These are phyloP conservation scores for Napeogenes inachia DNA, from an alignment of 2,888 invertebrate genomes.

Conservation along the genomic window DNA sequence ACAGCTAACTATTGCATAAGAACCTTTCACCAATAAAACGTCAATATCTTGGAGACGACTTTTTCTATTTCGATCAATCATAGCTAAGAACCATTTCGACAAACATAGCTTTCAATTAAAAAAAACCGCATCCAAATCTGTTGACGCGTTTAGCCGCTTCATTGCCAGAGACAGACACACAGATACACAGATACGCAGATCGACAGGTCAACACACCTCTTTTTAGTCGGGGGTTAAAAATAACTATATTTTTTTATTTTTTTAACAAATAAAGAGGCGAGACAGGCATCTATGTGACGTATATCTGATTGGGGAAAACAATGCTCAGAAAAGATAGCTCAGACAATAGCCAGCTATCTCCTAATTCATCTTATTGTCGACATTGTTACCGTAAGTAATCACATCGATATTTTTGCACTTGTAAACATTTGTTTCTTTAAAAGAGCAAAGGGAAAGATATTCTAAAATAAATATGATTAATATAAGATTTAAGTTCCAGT, in stretches of 20 bases:
- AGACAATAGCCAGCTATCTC: conserved; percentile 23
- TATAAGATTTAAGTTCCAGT: background rate
- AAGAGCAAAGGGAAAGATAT: background rate
- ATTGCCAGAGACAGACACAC: too few relatives aligned
- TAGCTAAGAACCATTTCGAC: too few relatives aligned
- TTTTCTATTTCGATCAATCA: too few relatives aligned
- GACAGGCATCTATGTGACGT: conserved; percentile 17
- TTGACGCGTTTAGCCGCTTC: too few relatives aligned
- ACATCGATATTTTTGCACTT: background rate
- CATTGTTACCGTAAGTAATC: background rate
- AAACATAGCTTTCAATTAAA: too few relatives aligned
- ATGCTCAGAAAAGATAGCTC: conserved; percentile 70
- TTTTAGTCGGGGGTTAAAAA: too few relatives aligned
- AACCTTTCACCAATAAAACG: too few relatives aligned
- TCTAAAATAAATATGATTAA: background rate
- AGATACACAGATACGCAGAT: too few relatives aligned
- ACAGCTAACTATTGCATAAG: too few relatives aligned
- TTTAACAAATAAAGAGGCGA: conserved; percentile 12
- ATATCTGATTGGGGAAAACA: conserved; percentile 57
- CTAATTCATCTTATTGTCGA: background rate
- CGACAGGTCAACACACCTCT: too few relatives aligned
- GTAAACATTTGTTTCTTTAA: background rate
- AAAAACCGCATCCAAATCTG: too few relatives aligned
- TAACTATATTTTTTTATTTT: conserved; percentile 1
- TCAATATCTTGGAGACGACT: too few relatives aligned